phyloP scores from a whole-genome alignment of 2,797 vertebrate species.

The Poecile montanus region DNA sequence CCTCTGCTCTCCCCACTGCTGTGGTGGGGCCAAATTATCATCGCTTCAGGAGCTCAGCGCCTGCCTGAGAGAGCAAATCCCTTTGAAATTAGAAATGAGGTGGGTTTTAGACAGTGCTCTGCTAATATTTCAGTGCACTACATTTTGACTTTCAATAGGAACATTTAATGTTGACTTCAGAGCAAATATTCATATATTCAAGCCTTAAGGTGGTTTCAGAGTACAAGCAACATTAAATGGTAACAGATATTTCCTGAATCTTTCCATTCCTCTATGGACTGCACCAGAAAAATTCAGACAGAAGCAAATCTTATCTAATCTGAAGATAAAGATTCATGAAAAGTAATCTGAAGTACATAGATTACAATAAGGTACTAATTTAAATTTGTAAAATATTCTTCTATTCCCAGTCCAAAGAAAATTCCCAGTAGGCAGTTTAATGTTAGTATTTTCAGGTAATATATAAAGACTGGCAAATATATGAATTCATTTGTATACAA shows the following conservation, averaged over 20 bases:
- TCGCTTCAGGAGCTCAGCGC: background rate
- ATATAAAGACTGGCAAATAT: background rate
- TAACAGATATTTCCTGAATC: background rate
- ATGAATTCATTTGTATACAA: background rate
- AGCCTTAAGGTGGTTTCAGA: conserved; percentile 37
- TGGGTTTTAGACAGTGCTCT: background rate
- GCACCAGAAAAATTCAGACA: background rate
- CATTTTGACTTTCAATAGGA: conserved; percentile 24
- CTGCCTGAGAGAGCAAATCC: background rate
- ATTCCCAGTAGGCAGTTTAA: background rate
- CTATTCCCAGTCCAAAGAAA: background rate
- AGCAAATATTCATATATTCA: conserved; percentile 55
- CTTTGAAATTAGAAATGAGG: background rate
- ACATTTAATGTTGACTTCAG: conserved; percentile 21
- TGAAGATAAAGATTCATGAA: conserved; percentile 6
- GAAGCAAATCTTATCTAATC: background rate
- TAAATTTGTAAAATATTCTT: background rate
- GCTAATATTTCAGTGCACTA: conserved; percentile 7
- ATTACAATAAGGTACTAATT: background rate
- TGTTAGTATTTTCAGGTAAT: background rate
- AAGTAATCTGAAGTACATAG: background rate
- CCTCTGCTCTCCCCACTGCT: background rate
- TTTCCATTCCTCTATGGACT: background rate
- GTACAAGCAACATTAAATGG: conserved; percentile 24
- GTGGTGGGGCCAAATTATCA: background rate